Evolutionary conservation across 2,888 invertebrate genomes (phyloP).

Genomic region (Epistrophella euchroma): DNA sequence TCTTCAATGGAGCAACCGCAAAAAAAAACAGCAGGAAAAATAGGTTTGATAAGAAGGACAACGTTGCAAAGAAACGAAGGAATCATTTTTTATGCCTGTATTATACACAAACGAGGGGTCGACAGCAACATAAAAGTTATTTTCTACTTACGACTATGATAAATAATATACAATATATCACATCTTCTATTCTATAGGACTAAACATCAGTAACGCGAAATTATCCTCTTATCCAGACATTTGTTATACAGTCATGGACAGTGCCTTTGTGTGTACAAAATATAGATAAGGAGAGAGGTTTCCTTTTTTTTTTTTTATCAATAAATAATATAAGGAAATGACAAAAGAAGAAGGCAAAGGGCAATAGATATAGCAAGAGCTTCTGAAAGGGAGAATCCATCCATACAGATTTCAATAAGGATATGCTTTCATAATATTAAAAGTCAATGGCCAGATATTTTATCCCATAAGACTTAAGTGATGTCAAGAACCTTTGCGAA

Average conservation of each 20-base stretch:
- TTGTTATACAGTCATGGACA: conserved; percentile 16
- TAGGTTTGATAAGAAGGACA: conserved; percentile 36
- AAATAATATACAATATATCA: conserved; percentile 42
- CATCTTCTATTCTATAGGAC: background rate
- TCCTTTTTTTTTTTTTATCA: background rate
- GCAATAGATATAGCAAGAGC: background rate
- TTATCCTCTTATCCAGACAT: conserved; percentile 34
- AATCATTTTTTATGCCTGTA: conserved; percentile 20
- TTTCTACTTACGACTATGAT: conserved; percentile 63
- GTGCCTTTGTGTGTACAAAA: conserved; percentile 16
- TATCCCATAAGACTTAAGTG: background rate
- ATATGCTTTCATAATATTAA: conserved; percentile 19
- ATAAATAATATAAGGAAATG: conserved; percentile 10
- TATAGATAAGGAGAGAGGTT: background rate
- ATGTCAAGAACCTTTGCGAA: background rate
- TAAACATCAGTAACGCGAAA: conserved; percentile 17
- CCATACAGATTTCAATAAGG: background rate
- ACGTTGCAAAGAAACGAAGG: conserved; percentile 7
- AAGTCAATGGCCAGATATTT: conserved; percentile 23
- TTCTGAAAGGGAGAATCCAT: background rate
- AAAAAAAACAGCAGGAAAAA: conserved; percentile 28
- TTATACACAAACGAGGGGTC: conserved; percentile 36
- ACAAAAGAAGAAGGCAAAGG: background rate
- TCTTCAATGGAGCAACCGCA: background rate
- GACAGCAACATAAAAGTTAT: conserved; percentile 59